Percentiles rank a stretch among this genome's conserved stretches.
Evolutionary conservation across 2,797 vertebrate genomes (phyloP).

Genomic region (Sebastes elongatus): DNA sequence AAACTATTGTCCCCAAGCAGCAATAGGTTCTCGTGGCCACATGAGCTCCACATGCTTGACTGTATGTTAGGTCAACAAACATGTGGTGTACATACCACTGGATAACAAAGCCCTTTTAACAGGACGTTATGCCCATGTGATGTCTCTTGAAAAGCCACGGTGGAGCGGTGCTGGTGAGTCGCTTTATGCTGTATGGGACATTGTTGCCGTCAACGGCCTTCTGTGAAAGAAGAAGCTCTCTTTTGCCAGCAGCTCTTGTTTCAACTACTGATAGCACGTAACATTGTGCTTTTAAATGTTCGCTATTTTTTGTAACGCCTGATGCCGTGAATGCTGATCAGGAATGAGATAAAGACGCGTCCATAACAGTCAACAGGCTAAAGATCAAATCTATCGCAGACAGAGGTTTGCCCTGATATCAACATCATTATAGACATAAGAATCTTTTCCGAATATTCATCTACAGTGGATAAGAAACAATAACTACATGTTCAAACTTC

Average conservation of each 20-base stretch:
- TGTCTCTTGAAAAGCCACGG: background rate
- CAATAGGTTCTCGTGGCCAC: background rate
- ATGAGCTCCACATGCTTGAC: background rate
- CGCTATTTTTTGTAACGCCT: background rate
- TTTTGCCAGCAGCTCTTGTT: background rate
- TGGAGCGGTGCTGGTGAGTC: background rate
- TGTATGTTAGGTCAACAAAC: constrained; percentile 13
- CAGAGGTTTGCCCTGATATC: background rate
- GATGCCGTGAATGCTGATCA: background rate
- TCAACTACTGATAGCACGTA: background rate
- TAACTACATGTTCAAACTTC: background rate
- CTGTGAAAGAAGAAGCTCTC: background rate
- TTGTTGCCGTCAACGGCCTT: background rate
- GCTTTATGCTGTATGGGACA: constrained; percentile 13
- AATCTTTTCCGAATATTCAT: background rate
- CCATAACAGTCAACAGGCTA: too few species aligned
- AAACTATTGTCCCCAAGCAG: constrained; percentile 2
- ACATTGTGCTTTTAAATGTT: background rate
- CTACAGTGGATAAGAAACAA: background rate
- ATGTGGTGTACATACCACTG: background rate
- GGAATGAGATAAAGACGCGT: background rate
- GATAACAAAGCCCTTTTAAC: constrained; percentile 24
- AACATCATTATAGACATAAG: background rate
- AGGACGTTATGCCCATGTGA: constrained; percentile 5
- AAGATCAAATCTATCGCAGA: background rate